Base-by-base conservation (phyloP, 2,797 vertebrate species). In the Sebastolobus alascanus region DNA sequence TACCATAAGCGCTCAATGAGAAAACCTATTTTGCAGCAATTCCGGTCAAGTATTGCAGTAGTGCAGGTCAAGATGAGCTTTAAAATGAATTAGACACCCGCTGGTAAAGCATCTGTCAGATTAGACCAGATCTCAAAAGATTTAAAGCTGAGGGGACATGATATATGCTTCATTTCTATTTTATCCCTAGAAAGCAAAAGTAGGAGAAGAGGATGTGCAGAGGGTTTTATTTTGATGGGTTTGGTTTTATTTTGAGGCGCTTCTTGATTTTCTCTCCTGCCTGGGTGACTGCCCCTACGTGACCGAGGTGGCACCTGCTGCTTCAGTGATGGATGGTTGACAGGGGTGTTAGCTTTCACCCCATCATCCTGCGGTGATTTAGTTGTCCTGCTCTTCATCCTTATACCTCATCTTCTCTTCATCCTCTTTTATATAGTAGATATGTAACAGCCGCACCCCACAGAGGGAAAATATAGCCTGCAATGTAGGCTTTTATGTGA, bases 281-380 rank as follows among this genome's bases (percentile, higher is more conserved):
- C 4, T 27, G 46, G 70, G 35, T 86, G 76, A 38, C 67, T 84
- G 66, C 29, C 52, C 58, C 63, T 27, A 14, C 4, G 6, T 46
- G 78, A 81, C 68, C 56, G n/a, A 58, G 78, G 74, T 65, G 74
- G 22, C 84, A 76, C 77, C 83, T 83, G 84, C 77, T 89, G 81
- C 77, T 69, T 8, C 54, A 27, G 58, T 83, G 84, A 88, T 75
- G 31, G 80, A 84, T 71, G 77, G 59, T 27, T 84, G 80, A 87
- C 75, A 74, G 59, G 7, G 46, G 37, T 58, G 63, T 35, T 25
- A 27, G 63, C 59, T 85, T 56, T 81, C n/a, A 66, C 40, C 60
- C 54, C 59, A 78, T 43, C 37, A 66, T 58, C 56, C 56, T 76
- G 59, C 68, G 55, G 20, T 78, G 68, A 80, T 76, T 68, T 58